Base-by-base conservation (phyloP, 37 sponge, comb jelly and placozoan genomes). In the Diacarnus erythraeanus region DNA sequence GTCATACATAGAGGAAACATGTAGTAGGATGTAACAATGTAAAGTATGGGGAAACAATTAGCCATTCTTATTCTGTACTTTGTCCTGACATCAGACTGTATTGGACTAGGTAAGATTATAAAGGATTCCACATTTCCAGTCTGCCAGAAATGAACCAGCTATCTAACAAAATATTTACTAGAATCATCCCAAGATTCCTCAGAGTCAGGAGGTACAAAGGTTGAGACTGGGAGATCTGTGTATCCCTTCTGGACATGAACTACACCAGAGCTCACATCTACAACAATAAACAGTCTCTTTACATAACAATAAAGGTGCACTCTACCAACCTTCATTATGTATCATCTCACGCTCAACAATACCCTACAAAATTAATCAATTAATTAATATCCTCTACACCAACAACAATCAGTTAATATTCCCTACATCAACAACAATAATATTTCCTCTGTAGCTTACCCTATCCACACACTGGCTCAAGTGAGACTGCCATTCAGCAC, bases 401-500 rank as follows among this genome's bases (percentile, higher is more conserved):
- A n/a, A n/a, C n/a, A n/a, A n/a, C n/a, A n/a, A n/a, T n/a, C n/a
- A n/a, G n/a, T n/a, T n/a, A n/a, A n/a, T n/a, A n/a, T n/a, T n/a
- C n/a, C n/a, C n/a, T n/a, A n/a, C n/a, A n/a, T n/a, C n/a, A n/a
- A n/a, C n/a, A n/a, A n/a, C n/a, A n/a, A n/a, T n/a, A n/a, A n/a
- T n/a, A n/a, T n/a, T n/a, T n/a, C n/a, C n/a, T n/a, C n/a, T n/a
- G n/a, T n/a, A n/a, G n/a, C 76, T 27, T 42, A 81, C 88, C 71
- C 74, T 47, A 42, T 72, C 83, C 26, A 38, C 35, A 56, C 91
- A 90, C 21, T 36, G 29, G 31, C 39, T 57, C 31, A 90, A 38
- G 57, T 90, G 91, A 43, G 72, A 72, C 1, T 69, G 65, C 34
- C 61, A 77, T 56, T 86, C 91, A 31, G 69, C 69, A 33, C 26